Conservation (phyloP, 23 tunicate species). For the Ciona savignyi region DNA sequence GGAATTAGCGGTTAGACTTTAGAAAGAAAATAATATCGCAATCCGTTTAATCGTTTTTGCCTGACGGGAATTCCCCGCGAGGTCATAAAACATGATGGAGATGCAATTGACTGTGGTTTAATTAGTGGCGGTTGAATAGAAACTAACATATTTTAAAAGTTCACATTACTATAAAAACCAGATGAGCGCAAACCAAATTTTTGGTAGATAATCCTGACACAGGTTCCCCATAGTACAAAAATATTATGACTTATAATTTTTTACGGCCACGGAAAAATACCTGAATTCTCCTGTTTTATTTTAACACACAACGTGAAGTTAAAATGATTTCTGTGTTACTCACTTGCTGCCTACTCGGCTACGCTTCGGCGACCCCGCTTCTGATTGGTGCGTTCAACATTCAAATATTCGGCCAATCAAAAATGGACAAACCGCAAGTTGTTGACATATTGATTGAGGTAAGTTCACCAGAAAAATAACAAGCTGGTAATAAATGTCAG, state of each 20-base stretch:
- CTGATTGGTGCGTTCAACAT: slow-evolving; percentile 80
- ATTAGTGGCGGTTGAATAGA: background rate
- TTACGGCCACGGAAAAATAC: too few relatives aligned
- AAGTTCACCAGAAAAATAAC: background rate
- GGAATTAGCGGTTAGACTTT: too few relatives aligned
- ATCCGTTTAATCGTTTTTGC: too few relatives aligned
- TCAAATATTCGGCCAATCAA: slow-evolving; percentile 76
- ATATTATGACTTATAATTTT: too few relatives aligned
- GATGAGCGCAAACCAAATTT: too few relatives aligned
- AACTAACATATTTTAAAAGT: too few relatives aligned
- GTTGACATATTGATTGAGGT: slow-evolving; percentile 56
- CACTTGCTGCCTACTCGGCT: background rate
- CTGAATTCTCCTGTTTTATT: too few relatives aligned
- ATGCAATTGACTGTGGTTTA: background rate
- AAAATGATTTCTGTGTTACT: background rate
- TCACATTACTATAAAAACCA: too few relatives aligned
- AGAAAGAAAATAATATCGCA: too few relatives aligned
- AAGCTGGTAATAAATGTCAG: background rate
- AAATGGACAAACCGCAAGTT: slow-evolving; percentile 71
- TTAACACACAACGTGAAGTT: too few relatives aligned
- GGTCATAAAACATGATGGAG: background rate
- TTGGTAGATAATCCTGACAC: background rate
- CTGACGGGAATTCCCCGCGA: background rate
- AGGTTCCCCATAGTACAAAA: too few relatives aligned
- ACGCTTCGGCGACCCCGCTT: slow-evolving; percentile 12